Evolutionary conservation across 1,140 invertebrate genomes (phyloP).

Genomic region (Chymomyza costata): DNA sequence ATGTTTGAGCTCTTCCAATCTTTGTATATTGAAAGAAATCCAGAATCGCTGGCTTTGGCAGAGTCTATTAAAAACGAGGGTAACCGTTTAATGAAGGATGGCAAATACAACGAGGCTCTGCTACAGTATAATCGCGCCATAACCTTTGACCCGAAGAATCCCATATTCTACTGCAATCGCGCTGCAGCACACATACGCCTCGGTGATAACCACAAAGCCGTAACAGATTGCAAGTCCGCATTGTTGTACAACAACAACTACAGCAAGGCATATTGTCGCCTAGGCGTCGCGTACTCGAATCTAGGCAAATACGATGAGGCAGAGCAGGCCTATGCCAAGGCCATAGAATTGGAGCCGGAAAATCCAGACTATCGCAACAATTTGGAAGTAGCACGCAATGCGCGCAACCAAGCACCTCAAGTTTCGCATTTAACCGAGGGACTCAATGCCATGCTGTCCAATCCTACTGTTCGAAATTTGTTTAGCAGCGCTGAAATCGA

Average conservation of each 20-base stretch:
- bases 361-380: conserved; percentile 95
- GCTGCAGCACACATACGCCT: conserved; percentile 94
- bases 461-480: conserved; percentile 59
- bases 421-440: conserved; percentile 51
- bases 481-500: conserved; percentile 64
- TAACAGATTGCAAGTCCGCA: conserved; percentile 93
- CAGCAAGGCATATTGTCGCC: conserved; percentile 94
- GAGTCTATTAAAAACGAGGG: conserved; percentile 89
- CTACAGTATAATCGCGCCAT: conserved; percentile 90
- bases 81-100: conserved; percentile 90
- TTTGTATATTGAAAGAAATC: conserved; percentile 65
- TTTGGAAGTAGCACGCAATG: conserved; percentile 85
- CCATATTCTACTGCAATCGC: conserved; percentile 96
- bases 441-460: conserved; percentile 54
- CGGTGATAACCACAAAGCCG: conserved; percentile 85
- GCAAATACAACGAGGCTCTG: conserved; percentile 87
- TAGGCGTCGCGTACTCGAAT: conserved; percentile 93
- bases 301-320: conserved; percentile 89
- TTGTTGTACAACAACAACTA: conserved; percentile 92
- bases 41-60: conserved; percentile 80
- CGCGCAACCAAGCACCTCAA: conserved; percentile 75
- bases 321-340: conserved; percentile 89
- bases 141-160: conserved; percentile 87
- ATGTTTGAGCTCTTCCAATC: conserved; percentile 76
- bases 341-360: conserved; percentile 91